Evolutionary conservation across 2,797 vertebrate species (phyloP).

Genomic region (Pagetopsis macropterus): DNA sequence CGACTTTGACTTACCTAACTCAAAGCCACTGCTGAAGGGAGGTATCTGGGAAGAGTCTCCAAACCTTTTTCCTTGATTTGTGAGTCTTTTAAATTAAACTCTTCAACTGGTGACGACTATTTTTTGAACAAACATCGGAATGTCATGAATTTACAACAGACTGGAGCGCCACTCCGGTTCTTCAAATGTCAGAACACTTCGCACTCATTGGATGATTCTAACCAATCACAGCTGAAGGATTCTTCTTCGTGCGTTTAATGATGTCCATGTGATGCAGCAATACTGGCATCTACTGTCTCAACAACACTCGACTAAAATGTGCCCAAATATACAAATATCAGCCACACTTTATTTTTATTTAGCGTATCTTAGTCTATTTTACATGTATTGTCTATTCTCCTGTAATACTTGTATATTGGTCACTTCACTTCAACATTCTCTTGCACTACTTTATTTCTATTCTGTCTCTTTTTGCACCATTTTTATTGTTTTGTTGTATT

Average conservation of each 20-base stretch:
- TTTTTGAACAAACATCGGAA: neutral
- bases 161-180: slow-evolving; percentile 27
- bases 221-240: slow-evolving; percentile 28
- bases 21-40: neutral
- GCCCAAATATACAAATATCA: neutral
- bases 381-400: too few species aligned
- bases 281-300: slow-evolving; percentile 7
- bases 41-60: neutral
- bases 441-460: too few species aligned
- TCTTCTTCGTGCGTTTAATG: slow-evolving; percentile 47
- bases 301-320: neutral
- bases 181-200: slow-evolving; percentile 43
- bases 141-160: neutral
- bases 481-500: too few species aligned
- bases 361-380: too few species aligned
- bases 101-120: neutral
- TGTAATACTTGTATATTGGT: too few species aligned
- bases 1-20: slow-evolving; percentile 23
- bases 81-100: fast-evolving
- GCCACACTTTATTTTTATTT: neutral
- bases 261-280: fast-evolving
- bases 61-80: neutral
- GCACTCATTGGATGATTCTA: slow-evolving; percentile 28
- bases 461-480: too few species aligned
- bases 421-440: too few species aligned